Percentiles rank a stretch among this genome's conserved stretches.
These are phyloP conservation scores for Poeciliopsis presidionis DNA, from an alignment of 2,797 vertebrate genomes.

Conservation along the genomic window DNA sequence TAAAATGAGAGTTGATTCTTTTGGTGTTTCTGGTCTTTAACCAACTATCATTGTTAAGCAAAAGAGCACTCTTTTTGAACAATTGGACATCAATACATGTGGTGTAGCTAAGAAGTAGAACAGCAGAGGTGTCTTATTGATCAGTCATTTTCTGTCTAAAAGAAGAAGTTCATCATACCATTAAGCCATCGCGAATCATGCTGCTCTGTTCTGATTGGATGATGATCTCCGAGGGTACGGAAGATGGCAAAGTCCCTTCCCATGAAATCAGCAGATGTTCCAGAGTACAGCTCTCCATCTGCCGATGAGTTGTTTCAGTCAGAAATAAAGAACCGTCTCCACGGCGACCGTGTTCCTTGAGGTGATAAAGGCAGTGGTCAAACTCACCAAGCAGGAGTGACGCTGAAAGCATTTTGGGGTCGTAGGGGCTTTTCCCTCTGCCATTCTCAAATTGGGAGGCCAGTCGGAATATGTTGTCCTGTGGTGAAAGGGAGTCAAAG, in stretches of 20 bases:
- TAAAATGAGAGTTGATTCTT: neutral
- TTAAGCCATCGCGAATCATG: constrained; percentile 97
- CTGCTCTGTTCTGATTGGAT: constrained; percentile 95
- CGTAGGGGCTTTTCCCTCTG: constrained; percentile 95
- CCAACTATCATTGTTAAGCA: neutral
- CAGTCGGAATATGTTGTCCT: constrained; percentile 94
- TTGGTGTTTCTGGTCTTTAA: neutral
- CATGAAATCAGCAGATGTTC: constrained; percentile 97
- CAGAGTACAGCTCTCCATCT: constrained; percentile 96
- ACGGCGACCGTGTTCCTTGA: constrained; percentile 40
- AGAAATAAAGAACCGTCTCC: constrained; percentile 40
- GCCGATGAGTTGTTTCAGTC: constrained; percentile 43
- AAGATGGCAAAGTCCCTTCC: constrained; percentile 97
- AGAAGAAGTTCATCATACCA: constrained; percentile 76
- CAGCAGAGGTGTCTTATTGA: neutral
- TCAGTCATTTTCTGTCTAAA: neutral
- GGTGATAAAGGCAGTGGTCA: constrained; percentile 42
- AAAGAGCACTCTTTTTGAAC: neutral
- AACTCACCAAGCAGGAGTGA: constrained; percentile 92
- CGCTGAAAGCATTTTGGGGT: constrained; percentile 92
- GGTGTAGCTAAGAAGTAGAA: too few relatives aligned
- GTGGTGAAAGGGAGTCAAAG: constrained; percentile 57
- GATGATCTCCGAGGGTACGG: constrained; percentile 92
- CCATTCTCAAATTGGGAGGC: constrained; percentile 92
- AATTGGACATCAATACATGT: neutral